Conservation (phyloP, 2,888 invertebrate genomes). For the Amiota minor region DNA sequence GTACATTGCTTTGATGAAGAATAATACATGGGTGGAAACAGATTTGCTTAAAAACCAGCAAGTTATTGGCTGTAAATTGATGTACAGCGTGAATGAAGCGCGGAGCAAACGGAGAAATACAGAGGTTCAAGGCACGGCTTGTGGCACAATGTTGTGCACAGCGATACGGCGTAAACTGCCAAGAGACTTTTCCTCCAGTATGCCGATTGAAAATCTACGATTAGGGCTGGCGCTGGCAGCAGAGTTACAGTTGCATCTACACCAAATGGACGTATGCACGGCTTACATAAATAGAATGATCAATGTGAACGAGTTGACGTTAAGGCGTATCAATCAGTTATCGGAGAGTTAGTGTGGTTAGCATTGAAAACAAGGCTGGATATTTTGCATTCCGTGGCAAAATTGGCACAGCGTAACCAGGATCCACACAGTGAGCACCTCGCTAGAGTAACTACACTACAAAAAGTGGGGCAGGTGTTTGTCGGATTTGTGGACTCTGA, state of each 20-base stretch:
- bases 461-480: too few relatives aligned
- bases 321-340: too few relatives aligned
- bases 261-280: background rate
- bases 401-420: too few relatives aligned
- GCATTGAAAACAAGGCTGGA: too few relatives aligned
- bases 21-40: slow-evolving; percentile 41
- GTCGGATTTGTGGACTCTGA: too few relatives aligned
- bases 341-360: too few relatives aligned
- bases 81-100: slow-evolving; percentile 41
- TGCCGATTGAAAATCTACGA: background rate
- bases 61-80: slow-evolving; percentile 43
- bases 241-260: background rate
- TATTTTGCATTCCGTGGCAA: too few relatives aligned
- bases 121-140: slow-evolving; percentile 42
- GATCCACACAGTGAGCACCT: too few relatives aligned
- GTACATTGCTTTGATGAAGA: slow-evolving; percentile 37
- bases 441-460: too few relatives aligned
- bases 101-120: slow-evolving; percentile 36
- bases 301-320: too few relatives aligned
- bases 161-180: background rate
- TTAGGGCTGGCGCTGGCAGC: background rate
- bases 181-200: background rate
- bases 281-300: too few relatives aligned
- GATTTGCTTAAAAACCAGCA: slow-evolving; percentile 38
- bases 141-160: slow-evolving; percentile 14